Evolutionary conservation across 2,888 invertebrate species (phyloP).

Genomic region (Beris morrisii): DNA sequence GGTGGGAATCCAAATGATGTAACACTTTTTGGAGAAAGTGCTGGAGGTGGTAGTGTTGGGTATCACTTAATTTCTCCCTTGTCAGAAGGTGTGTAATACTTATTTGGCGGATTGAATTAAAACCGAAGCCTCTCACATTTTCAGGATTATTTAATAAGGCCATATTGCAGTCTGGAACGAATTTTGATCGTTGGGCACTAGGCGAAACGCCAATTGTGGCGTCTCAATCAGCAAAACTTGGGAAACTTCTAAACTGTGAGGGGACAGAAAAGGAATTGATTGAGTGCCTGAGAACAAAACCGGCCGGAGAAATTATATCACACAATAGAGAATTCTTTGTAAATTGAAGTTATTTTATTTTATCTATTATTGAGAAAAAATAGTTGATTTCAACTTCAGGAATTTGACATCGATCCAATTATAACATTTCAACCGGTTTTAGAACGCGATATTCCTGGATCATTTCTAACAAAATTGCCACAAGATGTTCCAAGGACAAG

Average conservation of each 20-base stretch:
- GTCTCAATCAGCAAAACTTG: slow-evolving; percentile 61
- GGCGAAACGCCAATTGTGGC: slow-evolving; percentile 59
- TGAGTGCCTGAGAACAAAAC: slow-evolving; percentile 62
- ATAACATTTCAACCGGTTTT: slow-evolving; percentile 12
- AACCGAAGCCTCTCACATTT: slow-evolving; percentile 39
- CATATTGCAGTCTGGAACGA: slow-evolving; percentile 70
- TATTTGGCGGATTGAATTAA: not conserved
- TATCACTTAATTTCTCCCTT: slow-evolving; percentile 63
- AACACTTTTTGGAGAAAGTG: slow-evolving; percentile 65
- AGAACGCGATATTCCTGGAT: slow-evolving; percentile 3
- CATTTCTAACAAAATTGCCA: slow-evolving; percentile 10
- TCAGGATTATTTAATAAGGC: slow-evolving; percentile 68
- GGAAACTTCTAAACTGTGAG: slow-evolving; percentile 62
- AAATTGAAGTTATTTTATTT: not conserved
- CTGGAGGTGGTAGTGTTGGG: slow-evolving; percentile 63
- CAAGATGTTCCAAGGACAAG: not conserved
- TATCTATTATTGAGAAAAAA: not conserved
- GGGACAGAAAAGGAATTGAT: slow-evolving; percentile 58
- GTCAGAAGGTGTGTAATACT: slow-evolving; percentile 36
- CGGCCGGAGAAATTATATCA: slow-evolving; percentile 62
- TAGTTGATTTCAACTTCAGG: slow-evolving; percentile 12
- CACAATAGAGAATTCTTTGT: slow-evolving; percentile 19
- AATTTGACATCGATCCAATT: slow-evolving; percentile 13
- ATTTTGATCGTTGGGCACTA: slow-evolving; percentile 63
- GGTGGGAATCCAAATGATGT: slow-evolving; percentile 63